Conservation (phyloP, 2,888 invertebrate species). For the Macrophya alboannulata region DNA sequence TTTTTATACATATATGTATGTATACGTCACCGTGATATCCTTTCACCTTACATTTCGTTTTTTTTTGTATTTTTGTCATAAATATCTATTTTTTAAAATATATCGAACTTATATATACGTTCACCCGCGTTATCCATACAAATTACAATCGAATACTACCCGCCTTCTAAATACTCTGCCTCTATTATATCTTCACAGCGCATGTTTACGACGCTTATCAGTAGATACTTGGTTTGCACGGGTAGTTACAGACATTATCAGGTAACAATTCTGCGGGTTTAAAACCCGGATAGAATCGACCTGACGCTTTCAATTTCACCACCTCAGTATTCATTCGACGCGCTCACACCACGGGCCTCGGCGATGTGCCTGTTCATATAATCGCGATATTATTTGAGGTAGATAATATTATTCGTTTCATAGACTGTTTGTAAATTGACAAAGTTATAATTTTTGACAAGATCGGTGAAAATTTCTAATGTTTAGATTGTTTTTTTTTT, state of each 20-base stretch:
- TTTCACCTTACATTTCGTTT: not conserved
- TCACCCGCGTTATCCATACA: not conserved
- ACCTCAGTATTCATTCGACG: constrained; percentile 29
- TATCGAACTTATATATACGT: not conserved
- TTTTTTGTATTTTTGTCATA: not conserved
- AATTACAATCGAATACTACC: constrained; percentile 1
- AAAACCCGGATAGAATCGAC: not conserved
- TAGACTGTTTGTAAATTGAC: not conserved
- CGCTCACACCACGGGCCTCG: constrained; percentile 32
- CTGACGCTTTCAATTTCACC: constrained; percentile 36
- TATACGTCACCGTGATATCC: not conserved
- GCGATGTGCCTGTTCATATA: not conserved
- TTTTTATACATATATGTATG: not conserved
- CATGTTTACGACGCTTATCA: constrained; percentile 27
- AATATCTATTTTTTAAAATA: not conserved
- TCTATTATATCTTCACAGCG: not conserved
- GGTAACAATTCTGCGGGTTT: constrained; percentile 32
- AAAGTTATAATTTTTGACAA: no score
- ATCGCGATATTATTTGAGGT: not conserved
- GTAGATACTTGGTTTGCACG: not conserved
- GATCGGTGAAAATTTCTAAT: no score
- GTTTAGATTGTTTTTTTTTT: no score
- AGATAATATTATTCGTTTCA: not conserved
- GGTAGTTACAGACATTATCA: not conserved
- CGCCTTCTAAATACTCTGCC: not conserved